Evolutionary conservation across 2,113 vertebrate species (phyloP).

Genomic region (Neoarius graeffei): DNA sequence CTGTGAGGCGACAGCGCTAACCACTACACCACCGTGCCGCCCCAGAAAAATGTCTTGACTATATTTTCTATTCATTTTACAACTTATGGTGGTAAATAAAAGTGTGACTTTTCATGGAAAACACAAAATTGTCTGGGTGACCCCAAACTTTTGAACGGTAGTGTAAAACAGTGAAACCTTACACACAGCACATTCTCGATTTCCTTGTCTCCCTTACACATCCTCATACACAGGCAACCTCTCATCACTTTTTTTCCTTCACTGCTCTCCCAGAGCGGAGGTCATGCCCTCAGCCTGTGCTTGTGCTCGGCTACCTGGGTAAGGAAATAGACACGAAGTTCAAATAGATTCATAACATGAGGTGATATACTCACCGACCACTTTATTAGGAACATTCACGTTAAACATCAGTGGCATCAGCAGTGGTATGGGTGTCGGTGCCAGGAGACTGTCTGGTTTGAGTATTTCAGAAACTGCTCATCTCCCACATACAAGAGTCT

Average conservation of each 20-base stretch:
- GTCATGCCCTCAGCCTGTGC: constrained; percentile 73
- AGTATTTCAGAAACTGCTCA: neutral
- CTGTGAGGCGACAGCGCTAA: too few species aligned
- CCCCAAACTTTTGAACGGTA: too few species aligned
- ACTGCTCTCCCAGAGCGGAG: constrained; percentile 70
- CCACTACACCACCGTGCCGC: too few species aligned
- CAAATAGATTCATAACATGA: neutral
- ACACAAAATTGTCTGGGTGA: too few species aligned
- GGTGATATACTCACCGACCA: neutral
- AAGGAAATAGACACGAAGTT: constrained; percentile 64
- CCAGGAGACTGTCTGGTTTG: neutral
- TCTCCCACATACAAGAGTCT: neutral
- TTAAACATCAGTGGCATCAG: neutral
- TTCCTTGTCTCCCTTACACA: neutral
- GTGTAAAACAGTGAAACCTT: neutral
- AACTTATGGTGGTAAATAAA: too few species aligned
- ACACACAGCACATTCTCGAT: neutral
- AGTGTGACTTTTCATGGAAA: too few species aligned
- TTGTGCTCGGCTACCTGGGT: constrained; percentile 80
- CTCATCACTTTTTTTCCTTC: constrained; percentile 49
- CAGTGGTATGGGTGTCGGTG: neutral
- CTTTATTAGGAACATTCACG: neutral
- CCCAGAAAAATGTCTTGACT: too few species aligned
- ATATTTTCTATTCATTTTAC: too few species aligned
- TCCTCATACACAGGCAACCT: neutral